These are phyloP conservation scores for Bucco capensis DNA, from an alignment of 2,113 vertebrate species.

Conservation along the genomic window DNA sequence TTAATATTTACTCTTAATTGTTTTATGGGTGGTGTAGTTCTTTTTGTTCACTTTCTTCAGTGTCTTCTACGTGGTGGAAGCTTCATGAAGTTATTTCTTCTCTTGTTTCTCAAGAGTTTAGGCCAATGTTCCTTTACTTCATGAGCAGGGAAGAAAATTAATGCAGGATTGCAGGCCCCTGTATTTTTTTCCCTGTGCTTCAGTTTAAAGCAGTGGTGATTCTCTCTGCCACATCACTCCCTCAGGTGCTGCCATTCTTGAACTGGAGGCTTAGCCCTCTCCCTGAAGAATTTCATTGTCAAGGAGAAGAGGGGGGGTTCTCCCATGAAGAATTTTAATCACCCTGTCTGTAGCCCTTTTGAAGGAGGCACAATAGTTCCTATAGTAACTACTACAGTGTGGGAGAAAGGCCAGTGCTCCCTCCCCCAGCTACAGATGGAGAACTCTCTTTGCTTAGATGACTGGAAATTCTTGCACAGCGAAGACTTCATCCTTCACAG, in stretches of 20 bases:
- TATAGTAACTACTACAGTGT: constrained; percentile 47
- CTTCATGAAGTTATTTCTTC: not conserved
- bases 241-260: constrained; percentile 51
- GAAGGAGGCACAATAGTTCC: constrained; percentile 44
- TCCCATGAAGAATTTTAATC: constrained; percentile 60
- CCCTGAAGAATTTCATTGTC: constrained; percentile 51
- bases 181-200: constrained; percentile 9
- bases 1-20: not conserved
- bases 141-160: not conserved
- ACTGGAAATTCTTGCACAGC: constrained; percentile 52
- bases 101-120: not conserved
- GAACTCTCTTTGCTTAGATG: constrained; percentile 39
- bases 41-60: not conserved
- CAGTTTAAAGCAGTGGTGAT: constrained; percentile 9
- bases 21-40: not conserved
- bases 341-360: constrained; percentile 20
- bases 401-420: constrained; percentile 45
- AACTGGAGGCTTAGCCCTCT: constrained; percentile 44
- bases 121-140: not conserved
- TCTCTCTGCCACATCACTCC: constrained; percentile 22
- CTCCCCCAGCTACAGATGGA: constrained; percentile 30
- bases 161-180: not conserved
- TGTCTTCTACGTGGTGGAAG: not conserved
- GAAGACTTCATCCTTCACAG: constrained; percentile 26
- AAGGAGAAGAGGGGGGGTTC: constrained; percentile 30